Evolutionary conservation across 2,888 invertebrate species (phyloP).

Genomic region (Cheilosia variabilis): DNA sequence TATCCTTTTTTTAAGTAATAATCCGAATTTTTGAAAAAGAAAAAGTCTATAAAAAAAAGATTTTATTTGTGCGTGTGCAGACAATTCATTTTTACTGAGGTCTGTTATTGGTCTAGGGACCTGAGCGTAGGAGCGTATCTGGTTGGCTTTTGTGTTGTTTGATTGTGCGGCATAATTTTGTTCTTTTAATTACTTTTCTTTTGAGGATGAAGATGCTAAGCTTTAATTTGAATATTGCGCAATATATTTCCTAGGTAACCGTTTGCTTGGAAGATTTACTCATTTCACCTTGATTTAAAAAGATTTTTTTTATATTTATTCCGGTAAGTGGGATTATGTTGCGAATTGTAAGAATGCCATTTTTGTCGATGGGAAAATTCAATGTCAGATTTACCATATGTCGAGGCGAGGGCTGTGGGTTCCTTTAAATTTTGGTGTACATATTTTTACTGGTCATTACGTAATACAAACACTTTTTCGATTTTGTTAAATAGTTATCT

Average conservation of each 20-base stretch:
- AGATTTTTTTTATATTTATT: too few relatives aligned
- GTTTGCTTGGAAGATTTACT: neutral
- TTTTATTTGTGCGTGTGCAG: conserved; percentile 24
- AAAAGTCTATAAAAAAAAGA: neutral
- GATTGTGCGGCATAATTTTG: conserved; percentile 21
- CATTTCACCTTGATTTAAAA: neutral
- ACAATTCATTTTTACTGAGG: conserved; percentile 1
- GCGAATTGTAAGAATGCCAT: too few relatives aligned
- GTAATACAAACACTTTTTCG: too few relatives aligned
- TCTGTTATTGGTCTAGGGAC: neutral
- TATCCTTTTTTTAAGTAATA: conserved; percentile 11
- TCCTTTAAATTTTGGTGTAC: too few relatives aligned
- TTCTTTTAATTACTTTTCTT: neutral
- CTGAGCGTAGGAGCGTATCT: conserved; percentile 13
- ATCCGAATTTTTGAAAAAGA: neutral
- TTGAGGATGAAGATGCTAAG: neutral
- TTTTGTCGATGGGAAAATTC: too few relatives aligned
- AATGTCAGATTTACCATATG: too few relatives aligned
- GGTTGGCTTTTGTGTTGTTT: neutral
- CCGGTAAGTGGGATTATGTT: too few relatives aligned
- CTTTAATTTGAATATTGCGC: neutral
- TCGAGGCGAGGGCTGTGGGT: too few relatives aligned
- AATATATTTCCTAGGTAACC: conserved; percentile 2
- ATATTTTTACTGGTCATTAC: too few relatives aligned
- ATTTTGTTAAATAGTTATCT: too few relatives aligned